These are phyloP conservation scores for Bruchidius siliquastri DNA, from an alignment of 2,888 invertebrate species.

Conservation along the genomic window DNA sequence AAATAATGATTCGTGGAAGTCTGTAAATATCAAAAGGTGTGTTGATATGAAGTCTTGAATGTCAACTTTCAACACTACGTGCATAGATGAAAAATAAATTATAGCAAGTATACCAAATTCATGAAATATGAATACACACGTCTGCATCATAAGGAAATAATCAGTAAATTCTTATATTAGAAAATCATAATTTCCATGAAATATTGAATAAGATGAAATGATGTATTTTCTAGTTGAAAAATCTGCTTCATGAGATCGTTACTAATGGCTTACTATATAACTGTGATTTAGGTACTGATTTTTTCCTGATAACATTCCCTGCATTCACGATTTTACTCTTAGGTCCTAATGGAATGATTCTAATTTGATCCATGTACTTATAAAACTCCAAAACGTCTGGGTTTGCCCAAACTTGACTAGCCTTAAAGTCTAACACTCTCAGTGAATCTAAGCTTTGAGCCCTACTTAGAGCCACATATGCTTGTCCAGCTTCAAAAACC, in stretches of 20 bases:
- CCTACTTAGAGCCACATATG: slow-evolving; percentile 91
- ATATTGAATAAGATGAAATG: too few relatives aligned
- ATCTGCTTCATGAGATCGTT: neutral
- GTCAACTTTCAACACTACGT: too few relatives aligned
- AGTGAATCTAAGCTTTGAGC: slow-evolving; percentile 82
- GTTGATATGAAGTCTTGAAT: too few relatives aligned
- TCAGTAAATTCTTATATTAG: too few relatives aligned
- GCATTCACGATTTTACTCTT: slow-evolving; percentile 28
- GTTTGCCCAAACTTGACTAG: slow-evolving; percentile 85
- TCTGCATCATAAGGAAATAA: too few relatives aligned
- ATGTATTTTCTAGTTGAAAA: neutral
- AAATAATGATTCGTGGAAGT: too few relatives aligned
- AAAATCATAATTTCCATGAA: too few relatives aligned
- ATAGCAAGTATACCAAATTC: too few relatives aligned
- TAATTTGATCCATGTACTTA: slow-evolving; percentile 62
- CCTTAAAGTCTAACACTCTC: slow-evolving; percentile 81
- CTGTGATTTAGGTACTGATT: slow-evolving; percentile 16
- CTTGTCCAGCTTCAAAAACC: slow-evolving; percentile 94
- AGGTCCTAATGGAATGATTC: slow-evolving; percentile 58
- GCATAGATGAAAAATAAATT: too few relatives aligned
- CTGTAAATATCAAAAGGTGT: too few relatives aligned
- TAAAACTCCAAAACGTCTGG: slow-evolving; percentile 80
- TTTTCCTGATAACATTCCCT: slow-evolving; percentile 20
- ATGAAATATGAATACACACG: too few relatives aligned
- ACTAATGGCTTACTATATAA: slow-evolving; percentile 25